Evolutionary conservation across 2,113 vertebrate species (phyloP).

Genomic region (Upupa epops): DNA sequence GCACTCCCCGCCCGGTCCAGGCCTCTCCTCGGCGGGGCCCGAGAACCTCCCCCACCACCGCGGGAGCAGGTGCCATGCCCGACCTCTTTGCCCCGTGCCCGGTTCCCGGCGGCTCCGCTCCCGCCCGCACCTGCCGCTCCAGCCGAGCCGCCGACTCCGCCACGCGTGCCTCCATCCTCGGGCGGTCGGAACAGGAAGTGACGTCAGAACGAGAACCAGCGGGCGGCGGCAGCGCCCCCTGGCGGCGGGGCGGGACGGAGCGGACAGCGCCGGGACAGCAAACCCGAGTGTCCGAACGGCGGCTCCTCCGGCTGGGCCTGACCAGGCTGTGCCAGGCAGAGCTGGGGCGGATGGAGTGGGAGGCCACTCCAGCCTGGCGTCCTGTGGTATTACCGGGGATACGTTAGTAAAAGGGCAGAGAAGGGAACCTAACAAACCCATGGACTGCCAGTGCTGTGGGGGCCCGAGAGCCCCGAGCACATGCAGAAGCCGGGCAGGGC

Average conservation of each 20-base stretch:
- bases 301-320: too few relatives aligned
- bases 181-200: conserved; percentile 15
- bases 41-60: too few relatives aligned
- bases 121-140: conserved; percentile 79
- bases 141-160: conserved; percentile 76
- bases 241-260: background rate
- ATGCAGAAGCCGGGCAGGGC: background rate
- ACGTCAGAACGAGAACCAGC: too few relatives aligned
- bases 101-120: background rate
- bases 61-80: too few relatives aligned
- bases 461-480: rapidly evolving
- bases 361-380: background rate
- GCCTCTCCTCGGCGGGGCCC: too few relatives aligned
- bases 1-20: too few relatives aligned
- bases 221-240: background rate
- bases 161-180: conserved; percentile 79
- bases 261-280: too few relatives aligned
- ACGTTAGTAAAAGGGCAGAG: background rate
- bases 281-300: background rate
- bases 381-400: background rate
- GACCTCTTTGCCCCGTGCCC: background rate
- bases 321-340: background rate
- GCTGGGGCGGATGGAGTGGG: background rate
- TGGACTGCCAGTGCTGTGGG: too few relatives aligned
- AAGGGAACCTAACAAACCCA: background rate